A percentile compares a stretch with the other conserved stretches of the same genome.
Evolutionary conservation across 2,888 invertebrate genomes (phyloP).

Genomic region (Lutraria lutraria): DNA sequence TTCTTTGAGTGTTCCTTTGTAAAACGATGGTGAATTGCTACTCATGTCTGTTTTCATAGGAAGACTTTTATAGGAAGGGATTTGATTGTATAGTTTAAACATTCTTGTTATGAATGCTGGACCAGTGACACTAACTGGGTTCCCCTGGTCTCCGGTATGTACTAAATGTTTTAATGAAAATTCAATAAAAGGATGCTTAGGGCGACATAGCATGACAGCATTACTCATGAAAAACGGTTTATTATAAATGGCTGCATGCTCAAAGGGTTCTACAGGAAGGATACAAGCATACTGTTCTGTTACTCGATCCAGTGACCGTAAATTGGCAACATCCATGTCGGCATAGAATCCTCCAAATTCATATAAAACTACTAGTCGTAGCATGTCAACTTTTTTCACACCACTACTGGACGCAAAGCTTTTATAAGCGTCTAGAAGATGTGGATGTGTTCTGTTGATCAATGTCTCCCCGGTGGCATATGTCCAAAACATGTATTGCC

Average conservation of each 20-base stretch:
- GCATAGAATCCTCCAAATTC: slow-evolving; percentile 82
- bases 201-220: slow-evolving; percentile 75
- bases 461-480: slow-evolving; percentile 77
- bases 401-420: slow-evolving; percentile 68
- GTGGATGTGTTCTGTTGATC: slow-evolving; percentile 75
- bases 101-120: slow-evolving; percentile 72
- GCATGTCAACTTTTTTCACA: slow-evolving; percentile 79
- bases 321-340: slow-evolving; percentile 80
- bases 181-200: slow-evolving; percentile 77
- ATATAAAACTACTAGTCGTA: slow-evolving; percentile 81
- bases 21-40: slow-evolving; percentile 54
- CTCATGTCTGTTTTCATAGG: background rate
- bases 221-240: slow-evolving; percentile 73
- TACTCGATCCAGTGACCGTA: slow-evolving; percentile 73
- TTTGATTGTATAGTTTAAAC: slow-evolving; percentile 37
- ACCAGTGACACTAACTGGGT: slow-evolving; percentile 76
- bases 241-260: slow-evolving; percentile 73
- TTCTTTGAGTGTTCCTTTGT: slow-evolving; percentile 42
- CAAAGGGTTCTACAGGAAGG: slow-evolving; percentile 77
- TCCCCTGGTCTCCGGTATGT: slow-evolving; percentile 71
- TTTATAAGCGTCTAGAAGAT: slow-evolving; percentile 74
- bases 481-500: slow-evolving; percentile 85
- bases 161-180: slow-evolving; percentile 71
- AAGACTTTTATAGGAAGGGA: background rate
- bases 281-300: slow-evolving; percentile 73